A percentile compares a stretch with the other conserved stretches of the same genome.
Conservation (phyloP, 2,797 vertebrate species). For the Gadopsis marmoratus region DNA sequence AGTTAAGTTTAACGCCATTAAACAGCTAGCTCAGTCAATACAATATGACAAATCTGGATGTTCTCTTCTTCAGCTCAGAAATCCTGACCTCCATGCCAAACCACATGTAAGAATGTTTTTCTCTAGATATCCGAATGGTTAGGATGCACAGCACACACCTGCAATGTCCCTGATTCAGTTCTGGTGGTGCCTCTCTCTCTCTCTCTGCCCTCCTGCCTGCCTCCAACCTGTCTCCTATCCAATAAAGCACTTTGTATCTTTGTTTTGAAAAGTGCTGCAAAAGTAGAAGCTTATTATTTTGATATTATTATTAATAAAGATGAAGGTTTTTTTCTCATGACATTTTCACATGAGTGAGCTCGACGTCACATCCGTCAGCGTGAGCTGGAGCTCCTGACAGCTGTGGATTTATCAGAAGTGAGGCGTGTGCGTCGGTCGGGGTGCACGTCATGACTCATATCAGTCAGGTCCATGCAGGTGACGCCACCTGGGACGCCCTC, state of each 20-base stretch:
- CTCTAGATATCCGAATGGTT: neutral
- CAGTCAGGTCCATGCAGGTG: slow-evolving; percentile 9
- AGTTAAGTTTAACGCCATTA: too few species aligned
- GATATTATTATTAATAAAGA: too few species aligned
- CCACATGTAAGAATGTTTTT: neutral
- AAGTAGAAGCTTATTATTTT: too few species aligned
- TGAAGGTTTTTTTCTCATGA: neutral
- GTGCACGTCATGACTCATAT: slow-evolving; percentile 26
- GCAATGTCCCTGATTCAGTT: neutral
- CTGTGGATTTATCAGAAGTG: slow-evolving; percentile 20
- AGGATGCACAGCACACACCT: neutral
- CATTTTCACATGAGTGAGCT: neutral
- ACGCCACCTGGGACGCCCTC: neutral
- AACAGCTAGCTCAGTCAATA: neutral
- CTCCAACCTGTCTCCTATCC: neutral
- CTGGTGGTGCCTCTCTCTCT: neutral
- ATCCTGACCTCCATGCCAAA: neutral
- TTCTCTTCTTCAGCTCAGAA: neutral
- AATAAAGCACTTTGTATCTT: too few species aligned
- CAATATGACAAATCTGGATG: neutral
- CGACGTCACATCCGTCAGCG: neutral
- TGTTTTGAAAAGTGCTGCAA: too few species aligned
- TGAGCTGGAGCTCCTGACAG: slow-evolving; percentile 16
- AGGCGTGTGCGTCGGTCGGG: neutral
- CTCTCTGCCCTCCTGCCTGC: neutral